Evolutionary conservation across 2,888 invertebrate species (phyloP), one percentile per base, ranked within the genome.

Genomic region (Meandrusa payeni): DNA sequence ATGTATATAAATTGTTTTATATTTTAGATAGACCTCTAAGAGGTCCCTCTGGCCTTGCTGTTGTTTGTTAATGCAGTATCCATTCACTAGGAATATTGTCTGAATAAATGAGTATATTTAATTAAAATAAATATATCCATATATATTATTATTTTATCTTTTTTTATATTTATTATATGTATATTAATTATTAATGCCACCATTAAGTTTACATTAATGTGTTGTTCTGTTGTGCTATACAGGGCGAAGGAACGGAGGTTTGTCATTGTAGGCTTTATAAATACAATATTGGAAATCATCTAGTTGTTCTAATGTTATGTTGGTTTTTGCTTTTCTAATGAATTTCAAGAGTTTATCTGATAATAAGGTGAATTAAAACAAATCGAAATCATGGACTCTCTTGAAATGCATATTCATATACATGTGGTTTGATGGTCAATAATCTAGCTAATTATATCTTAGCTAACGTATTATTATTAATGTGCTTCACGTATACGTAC

Each of bases 241-340:
- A 87, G 87, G 74, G 73, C 69, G 87, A 87, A 74, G 87, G 87
- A 83, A 57, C 52, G 41, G 83, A 87, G 87, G 87, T 87, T 87
- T 82, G 87, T 87, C 63, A 61, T 72, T 58, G 67, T 64, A 69
- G 69, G 70, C 61, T 70, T 70, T 57, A 47, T 56, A 47, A 42
- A 49, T 46, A n/a, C 23, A 32, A 46, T 50, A 52, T 50, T 48
- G 38, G 46, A 47, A 39, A 27, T 41, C 36, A 43, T 40, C 31
- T 45, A 47, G 37, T 38, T 11, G 23, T 34, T 9, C n/a, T 24
- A 42, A 32, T 24, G 24, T 41, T 26, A 28, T 43, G 38, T 47
- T 40, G 33, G 27, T 38, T 39, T 33, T 45, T 12, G 39, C 44
- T 45, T 33, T 7, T 17, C 24, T 11, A 22, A 34, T 33, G 27